These are phyloP conservation scores for Agrotis exclamationis DNA, from an alignment of 2,888 invertebrate genomes.

Conservation along the genomic window DNA sequence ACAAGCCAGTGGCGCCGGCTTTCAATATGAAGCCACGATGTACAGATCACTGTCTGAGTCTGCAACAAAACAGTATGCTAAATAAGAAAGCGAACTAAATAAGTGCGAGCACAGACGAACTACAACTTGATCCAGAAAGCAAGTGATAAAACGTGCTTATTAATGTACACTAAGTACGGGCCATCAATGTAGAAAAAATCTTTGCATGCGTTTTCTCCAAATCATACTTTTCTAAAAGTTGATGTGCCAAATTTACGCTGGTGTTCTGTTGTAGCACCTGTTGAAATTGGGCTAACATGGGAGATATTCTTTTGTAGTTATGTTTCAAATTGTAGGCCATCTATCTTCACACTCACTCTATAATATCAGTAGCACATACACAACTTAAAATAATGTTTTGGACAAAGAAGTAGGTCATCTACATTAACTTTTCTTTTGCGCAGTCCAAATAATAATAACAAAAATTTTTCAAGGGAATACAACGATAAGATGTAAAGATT, in stretches of 20 bases:
- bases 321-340: not conserved
- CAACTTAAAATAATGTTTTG: not conserved
- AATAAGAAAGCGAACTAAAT: conserved; percentile 30
- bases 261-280: too few species aligned
- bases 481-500: conserved; percentile 15
- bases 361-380: not conserved
- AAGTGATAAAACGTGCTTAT: not conserved
- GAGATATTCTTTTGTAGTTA: not conserved
- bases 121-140: not conserved
- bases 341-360: conserved; percentile 13
- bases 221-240: too few species aligned
- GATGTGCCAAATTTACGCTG: not conserved
- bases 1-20: conserved; percentile 83
- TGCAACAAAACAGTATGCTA: conserved; percentile 74
- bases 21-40: conserved; percentile 83
- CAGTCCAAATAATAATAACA: conserved; percentile 5
- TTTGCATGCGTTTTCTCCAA: too few species aligned
- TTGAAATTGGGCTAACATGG: not conserved
- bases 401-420: not conserved
- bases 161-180: not conserved
- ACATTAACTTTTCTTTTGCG: not conserved
- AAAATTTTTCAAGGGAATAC: conserved; percentile 5
- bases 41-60: conserved; percentile 82
- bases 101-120: conserved; percentile 9
- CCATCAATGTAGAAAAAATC: not conserved